phyloP scores from a whole-genome alignment of 2,113 vertebrate genomes.

The Rutilus rutilus region DNA sequence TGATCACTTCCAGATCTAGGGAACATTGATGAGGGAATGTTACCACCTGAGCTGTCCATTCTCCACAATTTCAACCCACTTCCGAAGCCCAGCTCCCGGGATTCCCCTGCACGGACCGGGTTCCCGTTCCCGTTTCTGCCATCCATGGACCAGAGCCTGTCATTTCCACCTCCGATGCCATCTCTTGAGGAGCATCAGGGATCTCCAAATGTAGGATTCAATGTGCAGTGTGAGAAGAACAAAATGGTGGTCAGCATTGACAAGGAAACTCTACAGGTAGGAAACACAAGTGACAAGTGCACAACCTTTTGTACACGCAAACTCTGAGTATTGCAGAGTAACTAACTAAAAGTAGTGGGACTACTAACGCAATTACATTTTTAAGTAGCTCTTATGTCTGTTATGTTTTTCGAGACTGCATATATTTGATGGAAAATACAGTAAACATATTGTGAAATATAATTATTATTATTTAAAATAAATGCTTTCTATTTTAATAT shows the following conservation, averaged over 20 bases:
- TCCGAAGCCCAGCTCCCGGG: slow-evolving; percentile 58
- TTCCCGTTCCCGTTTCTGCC: slow-evolving; percentile 81
- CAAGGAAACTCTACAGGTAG: slow-evolving; percentile 88
- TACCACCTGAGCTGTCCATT: slow-evolving; percentile 83
- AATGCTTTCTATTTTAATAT: neutral
- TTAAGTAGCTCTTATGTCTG: neutral
- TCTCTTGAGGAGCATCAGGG: slow-evolving; percentile 71
- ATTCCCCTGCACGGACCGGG: slow-evolving; percentile 61
- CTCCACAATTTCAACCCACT: slow-evolving; percentile 68
- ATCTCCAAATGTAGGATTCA: slow-evolving; percentile 74
- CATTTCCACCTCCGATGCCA: slow-evolving; percentile 58
- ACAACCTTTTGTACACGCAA: neutral
- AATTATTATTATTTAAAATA: neutral
- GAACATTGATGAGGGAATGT: slow-evolving; percentile 61
- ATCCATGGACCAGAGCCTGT: slow-evolving; percentile 57
- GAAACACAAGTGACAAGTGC: neutral
- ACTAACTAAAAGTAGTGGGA: neutral
- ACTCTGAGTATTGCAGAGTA: neutral
- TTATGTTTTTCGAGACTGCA: neutral
- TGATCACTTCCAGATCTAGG: slow-evolving; percentile 60
- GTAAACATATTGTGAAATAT: neutral
- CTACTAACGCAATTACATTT: neutral
- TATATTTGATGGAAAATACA: neutral
- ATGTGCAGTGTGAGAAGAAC: slow-evolving; percentile 83
- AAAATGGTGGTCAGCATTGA: slow-evolving; percentile 89